Conservation (phyloP, 2,797 vertebrate genomes). For the Vespertilio murinus region DNA sequence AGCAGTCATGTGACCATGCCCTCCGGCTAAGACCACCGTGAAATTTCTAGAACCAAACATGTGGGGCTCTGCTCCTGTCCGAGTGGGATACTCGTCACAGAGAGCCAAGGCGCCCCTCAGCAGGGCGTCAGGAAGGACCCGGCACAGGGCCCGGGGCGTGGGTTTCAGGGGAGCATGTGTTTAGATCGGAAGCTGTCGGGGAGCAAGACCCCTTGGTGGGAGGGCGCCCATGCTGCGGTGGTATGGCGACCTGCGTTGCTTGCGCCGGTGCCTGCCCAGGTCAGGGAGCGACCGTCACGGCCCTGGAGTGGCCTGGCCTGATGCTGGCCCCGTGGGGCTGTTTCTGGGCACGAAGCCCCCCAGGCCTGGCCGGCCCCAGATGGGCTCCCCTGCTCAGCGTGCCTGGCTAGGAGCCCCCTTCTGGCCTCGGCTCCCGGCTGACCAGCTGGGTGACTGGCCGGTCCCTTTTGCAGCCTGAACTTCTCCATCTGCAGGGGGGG, state of each 20-base stretch:
- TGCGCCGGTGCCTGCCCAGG: not conserved
- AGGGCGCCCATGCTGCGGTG: too few species aligned
- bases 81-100: not conserved
- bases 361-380: not conserved
- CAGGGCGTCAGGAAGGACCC: not conserved
- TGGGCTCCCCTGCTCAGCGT: not conserved
- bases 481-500: not conserved
- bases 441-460: not conserved
- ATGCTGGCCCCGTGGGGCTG: not conserved
- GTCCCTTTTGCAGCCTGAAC: not conserved
- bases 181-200: not conserved
- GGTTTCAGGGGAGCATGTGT: not conserved
- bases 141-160: not conserved
- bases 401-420: not conserved
- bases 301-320: not conserved
- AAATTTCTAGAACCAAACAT: not conserved
- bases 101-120: rapidly evolving
- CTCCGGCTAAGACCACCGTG: not conserved
- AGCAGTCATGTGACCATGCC: not conserved
- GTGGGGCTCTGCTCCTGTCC: not conserved
- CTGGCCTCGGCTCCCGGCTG: not conserved
- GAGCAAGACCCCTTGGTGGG: not conserved
- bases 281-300: too few species aligned
- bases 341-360: not conserved
- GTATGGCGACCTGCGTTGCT: not conserved